Evolutionary conservation across 2,888 invertebrate species (phyloP).

Genomic region (Scaptomyza parva): DNA sequence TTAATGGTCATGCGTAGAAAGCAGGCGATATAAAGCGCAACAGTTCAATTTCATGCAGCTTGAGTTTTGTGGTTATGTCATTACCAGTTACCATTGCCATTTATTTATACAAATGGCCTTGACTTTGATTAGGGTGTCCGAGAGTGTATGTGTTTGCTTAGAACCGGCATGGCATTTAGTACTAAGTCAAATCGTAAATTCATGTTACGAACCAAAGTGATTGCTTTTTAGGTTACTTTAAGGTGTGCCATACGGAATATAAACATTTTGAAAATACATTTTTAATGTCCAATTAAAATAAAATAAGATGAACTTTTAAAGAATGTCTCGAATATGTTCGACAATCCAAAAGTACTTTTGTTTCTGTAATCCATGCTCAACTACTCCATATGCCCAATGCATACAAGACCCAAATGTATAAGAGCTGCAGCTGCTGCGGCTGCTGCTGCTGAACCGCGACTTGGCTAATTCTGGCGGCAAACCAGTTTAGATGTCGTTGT

Average conservation of each 20-base stretch:
- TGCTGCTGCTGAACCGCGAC: constrained; percentile 40
- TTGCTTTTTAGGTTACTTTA: constrained; percentile 18
- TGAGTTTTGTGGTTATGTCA: constrained; percentile 36
- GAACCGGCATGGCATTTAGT: constrained; percentile 1
- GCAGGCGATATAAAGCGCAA: constrained; percentile 28
- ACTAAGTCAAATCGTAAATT: constrained; percentile 12
- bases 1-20: constrained; percentile 57
- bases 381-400: constrained; percentile 34
- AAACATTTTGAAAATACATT: background rate
- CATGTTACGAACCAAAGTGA: constrained; percentile 21
- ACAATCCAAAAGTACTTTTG: background rate
- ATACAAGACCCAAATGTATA: constrained; percentile 41
- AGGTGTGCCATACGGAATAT: constrained; percentile 7
- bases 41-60: constrained; percentile 34
- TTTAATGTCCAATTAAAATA: constrained; percentile 33
- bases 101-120: constrained; percentile 27
- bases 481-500: constrained; percentile 67
- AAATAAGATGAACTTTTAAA: constrained; percentile 46
- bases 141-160: constrained; percentile 14
- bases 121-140: constrained; percentile 42
- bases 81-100: constrained; percentile 6
- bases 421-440: constrained; percentile 40
- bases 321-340: constrained; percentile 19
- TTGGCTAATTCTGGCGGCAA: constrained; percentile 76
- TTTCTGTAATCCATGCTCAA: constrained; percentile 30